Evolutionary conservation across 2,113 vertebrate genomes (phyloP).

Genomic region (Coptodon rendalli): DNA sequence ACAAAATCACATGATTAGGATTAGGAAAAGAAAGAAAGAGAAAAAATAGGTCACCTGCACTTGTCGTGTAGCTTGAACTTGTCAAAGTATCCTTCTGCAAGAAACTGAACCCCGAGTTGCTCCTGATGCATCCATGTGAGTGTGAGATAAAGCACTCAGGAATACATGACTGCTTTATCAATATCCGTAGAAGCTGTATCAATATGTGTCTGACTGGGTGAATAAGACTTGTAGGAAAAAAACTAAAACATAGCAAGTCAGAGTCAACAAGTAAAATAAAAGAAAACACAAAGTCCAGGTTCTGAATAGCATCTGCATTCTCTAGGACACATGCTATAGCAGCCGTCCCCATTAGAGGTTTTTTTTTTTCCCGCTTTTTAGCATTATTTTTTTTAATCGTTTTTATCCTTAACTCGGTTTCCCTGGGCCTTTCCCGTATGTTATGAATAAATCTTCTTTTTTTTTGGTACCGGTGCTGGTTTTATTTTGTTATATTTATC

Average conservation of each 20-base stretch:
- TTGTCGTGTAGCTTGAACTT: not conserved
- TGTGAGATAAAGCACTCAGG: not conserved
- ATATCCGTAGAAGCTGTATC: not conserved
- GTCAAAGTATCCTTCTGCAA: not conserved
- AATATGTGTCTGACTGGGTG: not conserved
- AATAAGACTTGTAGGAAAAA: not conserved
- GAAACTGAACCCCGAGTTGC: not conserved
- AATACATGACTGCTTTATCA: not conserved
- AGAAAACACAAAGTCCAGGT: not conserved
- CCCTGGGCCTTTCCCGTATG: rapidly evolving
- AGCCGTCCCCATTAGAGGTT: rapidly evolving
- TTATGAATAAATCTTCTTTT: not conserved
- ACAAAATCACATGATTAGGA: not conserved
- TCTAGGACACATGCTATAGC: not conserved
- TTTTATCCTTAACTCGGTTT: rapidly evolving
- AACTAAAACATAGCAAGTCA: not conserved
- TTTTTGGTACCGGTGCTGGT: not conserved
- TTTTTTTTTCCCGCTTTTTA: too few species aligned
- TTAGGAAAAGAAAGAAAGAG: not conserved
- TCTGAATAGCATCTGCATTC: rapidly evolving
- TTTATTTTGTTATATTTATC: not conserved
- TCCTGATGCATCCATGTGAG: not conserved
- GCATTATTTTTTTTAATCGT: not conserved
- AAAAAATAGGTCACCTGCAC: not conserved
- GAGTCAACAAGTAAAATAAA: rapidly evolving